These are phyloP conservation scores for Stichodactyla helianthus DNA, from an alignment of 64 coral and sea anemone species.

Conservation along the genomic window DNA sequence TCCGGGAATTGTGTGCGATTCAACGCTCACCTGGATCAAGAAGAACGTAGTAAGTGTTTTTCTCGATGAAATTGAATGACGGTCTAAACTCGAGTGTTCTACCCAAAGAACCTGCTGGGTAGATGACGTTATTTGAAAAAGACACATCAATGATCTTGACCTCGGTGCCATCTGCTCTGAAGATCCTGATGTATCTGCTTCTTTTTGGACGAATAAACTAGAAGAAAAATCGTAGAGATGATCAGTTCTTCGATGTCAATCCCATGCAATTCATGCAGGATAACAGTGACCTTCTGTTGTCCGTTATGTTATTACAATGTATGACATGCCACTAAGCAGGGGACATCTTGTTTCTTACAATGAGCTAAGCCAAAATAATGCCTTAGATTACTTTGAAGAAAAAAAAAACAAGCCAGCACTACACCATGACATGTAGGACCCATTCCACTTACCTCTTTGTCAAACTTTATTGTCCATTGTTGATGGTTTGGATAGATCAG, in stretches of 20 bases:
- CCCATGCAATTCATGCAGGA: too few relatives aligned
- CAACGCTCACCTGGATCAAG: constrained; percentile 59
- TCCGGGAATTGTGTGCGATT: too few relatives aligned
- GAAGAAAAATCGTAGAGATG: not conserved
- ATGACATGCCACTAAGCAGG: too few relatives aligned
- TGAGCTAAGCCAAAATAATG: not conserved
- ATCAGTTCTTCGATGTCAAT: too few relatives aligned
- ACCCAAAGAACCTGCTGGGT: constrained; percentile 64
- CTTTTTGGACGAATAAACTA: constrained; percentile 78
- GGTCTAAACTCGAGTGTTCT: constrained; percentile 54
- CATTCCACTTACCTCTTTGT: not conserved
- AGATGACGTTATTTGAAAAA: constrained; percentile 41
- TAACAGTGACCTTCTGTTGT: too few relatives aligned
- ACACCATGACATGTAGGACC: not conserved
- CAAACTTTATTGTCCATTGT: constrained; percentile 52
- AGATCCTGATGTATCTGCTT: constrained; percentile 52
- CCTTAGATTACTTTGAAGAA: not conserved
- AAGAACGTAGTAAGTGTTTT: constrained; percentile 55
- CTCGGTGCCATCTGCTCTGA: constrained; percentile 32
- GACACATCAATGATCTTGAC: constrained; percentile 58
- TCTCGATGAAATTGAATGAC: constrained; percentile 50
- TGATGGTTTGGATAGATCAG: constrained; percentile 43
- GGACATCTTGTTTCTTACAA: too few relatives aligned
- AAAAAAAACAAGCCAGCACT: too few relatives aligned
- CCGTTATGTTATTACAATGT: too few relatives aligned